Percentiles rank a stretch among this genome's conserved stretches.
Evolutionary conservation across 2,797 vertebrate species (phyloP).

Genomic region (Aphelocoma californica): DNA sequence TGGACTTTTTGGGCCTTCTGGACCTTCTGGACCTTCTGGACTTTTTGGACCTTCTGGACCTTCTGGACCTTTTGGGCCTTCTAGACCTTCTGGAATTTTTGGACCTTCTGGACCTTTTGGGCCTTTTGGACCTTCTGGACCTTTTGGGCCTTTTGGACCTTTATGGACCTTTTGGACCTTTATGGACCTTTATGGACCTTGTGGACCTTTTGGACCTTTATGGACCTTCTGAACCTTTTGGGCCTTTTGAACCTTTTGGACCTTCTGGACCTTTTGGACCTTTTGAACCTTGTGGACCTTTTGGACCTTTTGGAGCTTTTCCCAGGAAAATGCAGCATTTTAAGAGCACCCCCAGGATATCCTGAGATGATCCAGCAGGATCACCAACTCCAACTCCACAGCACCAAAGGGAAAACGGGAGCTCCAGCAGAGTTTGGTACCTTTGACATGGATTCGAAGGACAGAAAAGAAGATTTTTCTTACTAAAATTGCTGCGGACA

Average conservation of each 20-base stretch:
- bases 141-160: not conserved
- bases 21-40: too few relatives aligned
- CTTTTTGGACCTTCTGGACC: not conserved
- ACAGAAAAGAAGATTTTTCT: not conserved
- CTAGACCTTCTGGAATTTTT: too few relatives aligned
- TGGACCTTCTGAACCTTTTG: too few relatives aligned
- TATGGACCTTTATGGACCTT: too few relatives aligned
- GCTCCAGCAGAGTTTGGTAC: not conserved
- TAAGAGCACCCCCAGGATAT: not conserved
- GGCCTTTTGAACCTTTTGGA: not conserved
- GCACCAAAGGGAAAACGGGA: not conserved
- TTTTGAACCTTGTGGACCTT: not conserved
- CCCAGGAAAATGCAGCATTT: not conserved
- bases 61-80: too few relatives aligned
- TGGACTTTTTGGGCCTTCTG: not conserved
- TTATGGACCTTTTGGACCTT: not conserved
- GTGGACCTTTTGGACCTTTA: too few relatives aligned
- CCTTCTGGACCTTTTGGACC: too few relatives aligned
- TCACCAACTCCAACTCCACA: not conserved
- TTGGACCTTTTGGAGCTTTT: too few relatives aligned
- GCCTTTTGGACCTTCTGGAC: too few relatives aligned
- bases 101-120: not conserved
- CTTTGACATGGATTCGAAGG: not conserved
- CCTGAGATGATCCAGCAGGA: not conserved
- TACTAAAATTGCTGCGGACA: slow-evolving; percentile 37